These are phyloP conservation scores for Pituophis catenifer DNA, from an alignment of 2,113 vertebrate species.

Conservation along the genomic window DNA sequence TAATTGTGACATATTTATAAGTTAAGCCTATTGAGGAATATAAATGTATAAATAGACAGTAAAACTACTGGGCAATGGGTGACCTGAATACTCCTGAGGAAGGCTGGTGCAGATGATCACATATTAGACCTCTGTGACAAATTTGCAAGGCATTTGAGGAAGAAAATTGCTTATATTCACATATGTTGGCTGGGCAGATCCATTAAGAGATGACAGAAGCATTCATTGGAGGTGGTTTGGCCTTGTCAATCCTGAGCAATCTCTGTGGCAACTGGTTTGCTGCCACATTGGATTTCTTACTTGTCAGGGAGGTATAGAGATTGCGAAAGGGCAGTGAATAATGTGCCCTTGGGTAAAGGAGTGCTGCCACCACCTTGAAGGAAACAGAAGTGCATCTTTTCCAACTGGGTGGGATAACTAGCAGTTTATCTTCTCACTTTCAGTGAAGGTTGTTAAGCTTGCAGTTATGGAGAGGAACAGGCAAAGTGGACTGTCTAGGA, in stretches of 20 bases:
- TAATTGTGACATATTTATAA: not conserved
- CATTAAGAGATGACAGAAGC: not conserved
- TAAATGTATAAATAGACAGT: not conserved
- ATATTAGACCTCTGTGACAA: not conserved
- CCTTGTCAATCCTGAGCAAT: too few relatives aligned
- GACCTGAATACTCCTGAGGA: not conserved
- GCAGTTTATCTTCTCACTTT: not conserved
- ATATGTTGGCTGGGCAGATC: not conserved
- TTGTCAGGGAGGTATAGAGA: too few relatives aligned
- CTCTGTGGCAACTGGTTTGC: too few relatives aligned
- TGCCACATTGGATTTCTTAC: too few relatives aligned
- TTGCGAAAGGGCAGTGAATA: too few relatives aligned
- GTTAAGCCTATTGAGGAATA: not conserved
- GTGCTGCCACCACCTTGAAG: not conserved
- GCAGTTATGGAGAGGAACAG: not conserved
- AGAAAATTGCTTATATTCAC: not conserved
- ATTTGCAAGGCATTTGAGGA: not conserved
- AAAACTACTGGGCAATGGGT: not conserved
- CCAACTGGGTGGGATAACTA: too few relatives aligned
- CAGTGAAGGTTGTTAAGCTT: not conserved
- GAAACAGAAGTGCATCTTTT: too few relatives aligned
- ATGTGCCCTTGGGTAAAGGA: not conserved
- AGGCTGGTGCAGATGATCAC: not conserved
- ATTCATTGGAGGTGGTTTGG: not conserved
- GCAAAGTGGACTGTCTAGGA: not conserved